Evolutionary conservation across 2,113 vertebrate species (phyloP).

Genomic region (Esox niger): DNA sequence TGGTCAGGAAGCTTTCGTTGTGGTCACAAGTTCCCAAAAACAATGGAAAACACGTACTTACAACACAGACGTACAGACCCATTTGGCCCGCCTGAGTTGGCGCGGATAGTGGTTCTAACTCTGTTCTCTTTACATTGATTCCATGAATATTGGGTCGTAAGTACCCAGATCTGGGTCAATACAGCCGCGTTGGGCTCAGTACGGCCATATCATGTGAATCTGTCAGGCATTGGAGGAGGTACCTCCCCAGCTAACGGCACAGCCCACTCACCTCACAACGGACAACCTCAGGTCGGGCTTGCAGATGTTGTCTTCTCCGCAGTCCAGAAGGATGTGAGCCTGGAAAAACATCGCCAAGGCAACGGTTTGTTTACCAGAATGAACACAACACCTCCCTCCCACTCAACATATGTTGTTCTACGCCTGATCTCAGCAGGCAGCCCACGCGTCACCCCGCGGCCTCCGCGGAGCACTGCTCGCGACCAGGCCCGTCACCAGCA

Average conservation of each 20-base stretch:
- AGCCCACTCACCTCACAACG: slow-evolving; percentile 78
- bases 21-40: neutral
- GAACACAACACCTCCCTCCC: no score
- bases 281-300: slow-evolving; percentile 86
- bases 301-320: slow-evolving; percentile 93
- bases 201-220: neutral
- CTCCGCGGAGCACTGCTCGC: neutral
- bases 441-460: no score
- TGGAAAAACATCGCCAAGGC: slow-evolving; percentile 33
- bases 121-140: no score
- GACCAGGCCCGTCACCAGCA: no score
- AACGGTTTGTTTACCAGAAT: no score
- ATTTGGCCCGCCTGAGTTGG: neutral
- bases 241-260: no score
- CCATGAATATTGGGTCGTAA: no score
- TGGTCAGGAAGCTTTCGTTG: neutral
- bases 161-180: no score
- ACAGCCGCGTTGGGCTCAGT: neutral
- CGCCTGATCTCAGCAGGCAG: no score
- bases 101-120: no score
- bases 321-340: slow-evolving; percentile 94
- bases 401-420: no score
- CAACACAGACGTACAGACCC: slow-evolving; percentile 4
- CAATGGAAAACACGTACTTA: neutral
- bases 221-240: neutral